Evolutionary conservation across 2,113 vertebrate genomes (phyloP).

Genomic region (Ploceus nigricollis): DNA sequence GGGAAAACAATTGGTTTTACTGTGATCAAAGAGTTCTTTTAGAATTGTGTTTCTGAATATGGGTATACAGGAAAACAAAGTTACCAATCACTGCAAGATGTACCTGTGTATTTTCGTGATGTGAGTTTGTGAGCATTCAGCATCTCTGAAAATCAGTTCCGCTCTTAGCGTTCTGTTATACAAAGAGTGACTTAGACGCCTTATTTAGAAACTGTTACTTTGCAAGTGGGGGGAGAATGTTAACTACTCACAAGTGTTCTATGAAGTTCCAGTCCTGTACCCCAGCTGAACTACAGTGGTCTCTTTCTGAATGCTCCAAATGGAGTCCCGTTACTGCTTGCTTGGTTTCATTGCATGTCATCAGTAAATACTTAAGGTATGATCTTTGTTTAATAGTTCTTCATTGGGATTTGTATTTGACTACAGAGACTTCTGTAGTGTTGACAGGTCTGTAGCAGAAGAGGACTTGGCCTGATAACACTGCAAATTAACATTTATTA

Average conservation of each 20-base stretch:
- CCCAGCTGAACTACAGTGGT: not conserved
- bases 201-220: slow-evolving; percentile 5
- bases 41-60: not conserved
- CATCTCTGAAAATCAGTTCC: not conserved
- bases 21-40: not conserved
- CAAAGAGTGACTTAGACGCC: not conserved
- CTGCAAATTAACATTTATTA: not conserved
- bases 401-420: not conserved
- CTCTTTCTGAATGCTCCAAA: not conserved
- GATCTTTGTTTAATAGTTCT: not conserved
- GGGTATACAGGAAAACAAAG: not conserved
- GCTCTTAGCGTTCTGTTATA: not conserved
- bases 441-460: not conserved
- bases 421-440: not conserved
- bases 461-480: not conserved
- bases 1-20: not conserved
- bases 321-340: not conserved
- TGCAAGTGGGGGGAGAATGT: not conserved
- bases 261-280: not conserved
- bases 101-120: not conserved
- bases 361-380: not conserved
- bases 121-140: not conserved
- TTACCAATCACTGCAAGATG: not conserved
- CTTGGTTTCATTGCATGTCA: slow-evolving; percentile 11
- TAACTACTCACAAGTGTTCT: not conserved